phyloP scores from a whole-genome alignment of 2,888 invertebrate genomes.

The Eledone cirrhosa region DNA sequence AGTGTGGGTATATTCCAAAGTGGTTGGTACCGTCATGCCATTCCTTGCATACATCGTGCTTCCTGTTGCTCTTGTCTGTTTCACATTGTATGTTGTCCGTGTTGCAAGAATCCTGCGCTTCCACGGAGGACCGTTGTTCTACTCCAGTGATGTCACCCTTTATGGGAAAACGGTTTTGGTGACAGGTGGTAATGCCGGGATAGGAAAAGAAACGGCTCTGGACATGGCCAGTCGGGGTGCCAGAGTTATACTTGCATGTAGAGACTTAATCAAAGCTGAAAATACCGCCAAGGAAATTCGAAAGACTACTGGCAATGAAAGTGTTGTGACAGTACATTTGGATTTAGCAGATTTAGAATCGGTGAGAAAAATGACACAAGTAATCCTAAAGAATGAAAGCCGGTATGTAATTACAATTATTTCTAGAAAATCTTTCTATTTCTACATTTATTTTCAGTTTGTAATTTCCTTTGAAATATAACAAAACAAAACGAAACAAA shows the following conservation, averaged over 20 bases:
- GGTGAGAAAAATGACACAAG: conserved; percentile 1
- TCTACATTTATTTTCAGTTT: no score
- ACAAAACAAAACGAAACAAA: no score
- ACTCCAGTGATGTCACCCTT: conserved; percentile 1
- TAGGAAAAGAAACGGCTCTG: conserved; percentile 24
- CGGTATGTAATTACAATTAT: neutral
- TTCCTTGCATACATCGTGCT: neutral
- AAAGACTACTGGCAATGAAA: neutral
- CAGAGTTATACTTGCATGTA: conserved; percentile 22
- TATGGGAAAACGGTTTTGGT: conserved; percentile 17
- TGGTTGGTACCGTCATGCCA: neutral
- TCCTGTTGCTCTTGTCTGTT: neutral
- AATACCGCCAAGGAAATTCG: neutral
- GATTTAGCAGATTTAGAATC: conserved; percentile 18
- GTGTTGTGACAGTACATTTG: neutral
- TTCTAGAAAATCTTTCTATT: no score
- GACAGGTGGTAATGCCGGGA: conserved; percentile 24
- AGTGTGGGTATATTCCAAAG: neutral
- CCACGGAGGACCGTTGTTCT: neutral
- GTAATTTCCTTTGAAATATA: no score
- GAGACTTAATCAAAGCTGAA: conserved; percentile 1
- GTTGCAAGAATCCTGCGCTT: neutral
- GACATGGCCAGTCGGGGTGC: conserved; percentile 9
- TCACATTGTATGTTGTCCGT: neutral
- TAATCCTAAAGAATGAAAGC: conserved; percentile 12